Base-by-base conservation (phyloP, 1,140 invertebrate genomes). In the Reticulitermes speratus region DNA sequence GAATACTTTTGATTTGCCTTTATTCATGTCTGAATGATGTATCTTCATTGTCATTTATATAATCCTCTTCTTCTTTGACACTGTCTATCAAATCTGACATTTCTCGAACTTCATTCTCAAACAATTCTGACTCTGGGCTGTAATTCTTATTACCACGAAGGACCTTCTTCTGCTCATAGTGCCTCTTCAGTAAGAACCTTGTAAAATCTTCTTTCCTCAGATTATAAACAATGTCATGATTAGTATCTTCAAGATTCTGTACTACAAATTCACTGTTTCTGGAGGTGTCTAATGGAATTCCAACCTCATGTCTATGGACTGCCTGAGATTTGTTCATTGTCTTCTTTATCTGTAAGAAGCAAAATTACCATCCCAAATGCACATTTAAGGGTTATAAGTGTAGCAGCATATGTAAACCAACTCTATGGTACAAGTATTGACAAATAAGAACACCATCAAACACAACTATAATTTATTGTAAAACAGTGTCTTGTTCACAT, bases 71-170 rank as follows among this genome's bases (percentile, higher is more conserved):
- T 2, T 75, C 65, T 30, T 30, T 30, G 19, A 75, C n/a, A 75
- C n/a, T 75, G 25, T 75, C 52, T 23, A 21, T 19, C 14, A 19
- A 55, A 55, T 55, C 52, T 55, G 52, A 55, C 52, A 21, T 21
- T 55, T 55, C 52, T 21, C 3, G 19, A 55, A 55, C 52, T 19
- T 55, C 84, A 38, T 3, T 65, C 59, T 55, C 48, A 32, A 59
- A 32, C 84, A 84, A n/a, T 7, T 84, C 84, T 23, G 55, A 21
- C 59, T 84, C 84, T 48, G 84, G 84, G 16, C 84, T 32, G 84
- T 55, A 84, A 25, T 59, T 84, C 84, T 84, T 32, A 19, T 55
- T 55, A 2, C 52, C 19, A 16, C 19, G 19, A 55, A 55, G 52
- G 21, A 0, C 45, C 55, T 84, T 52, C 84, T 59, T 84, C 45